Evolutionary conservation across 2,888 invertebrate genomes (phyloP), one percentile per base, ranked within the genome.

Genomic region (Archips xylosteana): DNA sequence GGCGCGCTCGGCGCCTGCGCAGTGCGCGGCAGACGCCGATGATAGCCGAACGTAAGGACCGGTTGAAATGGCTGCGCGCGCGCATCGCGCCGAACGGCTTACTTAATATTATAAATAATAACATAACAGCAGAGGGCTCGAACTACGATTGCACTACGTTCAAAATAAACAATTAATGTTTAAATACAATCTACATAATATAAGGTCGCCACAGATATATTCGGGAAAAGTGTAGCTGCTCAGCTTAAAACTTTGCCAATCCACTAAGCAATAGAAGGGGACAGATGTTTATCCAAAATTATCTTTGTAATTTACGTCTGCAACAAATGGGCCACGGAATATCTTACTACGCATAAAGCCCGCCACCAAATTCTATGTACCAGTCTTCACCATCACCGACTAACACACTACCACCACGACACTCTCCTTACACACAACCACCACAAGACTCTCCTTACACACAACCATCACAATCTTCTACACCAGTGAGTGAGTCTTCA

Each of bases 171-270:
- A n/a, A n/a, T n/a, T n/a, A n/a, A n/a, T n/a, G n/a, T n/a, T n/a
- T n/a, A n/a, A n/a, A n/a, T n/a, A n/a, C n/a, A n/a, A n/a, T n/a
- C n/a, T n/a, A n/a, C n/a, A n/a, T n/a, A n/a, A n/a, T n/a, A n/a
- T n/a, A n/a, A n/a, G n/a, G n/a, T n/a, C n/a, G n/a, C n/a, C n/a
- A n/a, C n/a, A n/a, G 78, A 75, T 59, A 76, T 76, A 67, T 78
- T 77, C 67, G 76, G 78, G 65, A 76, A 70, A 72, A 76, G 75
- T 76, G 75, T 75, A 69, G 73, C 78, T 70, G 75, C 72, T 57
- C 76, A 78, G 67, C 70, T 78, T 64, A 77, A 75, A 69, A 75
- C 64, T 74, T 63, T 77, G 74, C 77, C 75, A 63, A 59, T 76
- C 47, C 68, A 68, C 60, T 65, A 66, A 62, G 75, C 75, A 61